These are phyloP conservation scores for Harmothoe impar DNA, from an alignment of 2,888 invertebrate species.

Conservation along the genomic window DNA sequence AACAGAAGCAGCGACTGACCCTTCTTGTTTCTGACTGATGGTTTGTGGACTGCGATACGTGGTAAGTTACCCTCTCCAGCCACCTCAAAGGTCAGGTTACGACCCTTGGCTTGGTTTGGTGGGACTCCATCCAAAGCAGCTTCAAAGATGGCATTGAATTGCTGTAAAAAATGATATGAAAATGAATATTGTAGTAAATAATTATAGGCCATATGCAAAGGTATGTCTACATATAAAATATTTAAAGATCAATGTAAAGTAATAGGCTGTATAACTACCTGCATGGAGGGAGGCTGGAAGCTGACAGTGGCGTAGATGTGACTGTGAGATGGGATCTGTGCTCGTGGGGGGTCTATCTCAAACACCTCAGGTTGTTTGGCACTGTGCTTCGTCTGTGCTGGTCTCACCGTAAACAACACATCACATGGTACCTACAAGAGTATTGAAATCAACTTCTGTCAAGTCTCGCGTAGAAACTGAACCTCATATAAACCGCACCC, in stretches of 20 bases:
- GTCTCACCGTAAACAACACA: slow-evolving; percentile 80
- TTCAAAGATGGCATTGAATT: slow-evolving; percentile 81
- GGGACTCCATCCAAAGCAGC: slow-evolving; percentile 78
- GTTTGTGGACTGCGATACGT: slow-evolving; percentile 80
- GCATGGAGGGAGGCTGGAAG: slow-evolving; percentile 83
- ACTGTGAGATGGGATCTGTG: slow-evolving; percentile 82
- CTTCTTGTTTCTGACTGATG: slow-evolving; percentile 81
- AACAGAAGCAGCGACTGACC: slow-evolving; percentile 83
- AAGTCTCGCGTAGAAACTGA: too few relatives aligned
- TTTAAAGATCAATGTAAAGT: background rate
- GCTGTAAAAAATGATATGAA: slow-evolving; percentile 75
- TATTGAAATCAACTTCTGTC: too few relatives aligned
- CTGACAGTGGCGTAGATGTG: slow-evolving; percentile 82
- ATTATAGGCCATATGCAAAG: background rate
- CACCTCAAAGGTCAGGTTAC: slow-evolving; percentile 81
- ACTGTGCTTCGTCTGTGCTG: slow-evolving; percentile 74
- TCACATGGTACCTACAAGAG: slow-evolving; percentile 81
- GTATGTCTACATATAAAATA: background rate
- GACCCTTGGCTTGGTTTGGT: slow-evolving; percentile 79
- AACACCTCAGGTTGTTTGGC: slow-evolving; percentile 79
- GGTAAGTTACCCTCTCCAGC: slow-evolving; percentile 83
- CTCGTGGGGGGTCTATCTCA: slow-evolving; percentile 81
- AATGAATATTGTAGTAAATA: background rate
- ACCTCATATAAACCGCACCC: too few relatives aligned
- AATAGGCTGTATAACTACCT: slow-evolving; percentile 73